Percentiles rank a stretch among this genome's conserved stretches.
phyloP scores from a whole-genome alignment of 2,888 invertebrate species.

The Leptinotarsa tumamoca region DNA sequence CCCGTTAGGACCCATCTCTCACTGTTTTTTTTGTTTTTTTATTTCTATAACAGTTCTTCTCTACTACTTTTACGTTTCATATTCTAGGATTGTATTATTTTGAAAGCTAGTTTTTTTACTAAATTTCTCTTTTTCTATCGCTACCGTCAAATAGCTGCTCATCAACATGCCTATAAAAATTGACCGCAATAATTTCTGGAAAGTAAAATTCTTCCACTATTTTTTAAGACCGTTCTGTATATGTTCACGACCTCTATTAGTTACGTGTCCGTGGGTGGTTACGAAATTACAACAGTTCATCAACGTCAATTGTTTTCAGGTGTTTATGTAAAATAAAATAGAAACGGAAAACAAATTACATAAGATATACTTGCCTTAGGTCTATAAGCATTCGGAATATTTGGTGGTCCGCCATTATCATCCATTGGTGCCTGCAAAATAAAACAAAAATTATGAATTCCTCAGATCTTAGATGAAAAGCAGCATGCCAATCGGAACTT shows the following conservation, averaged over 20 bases:
- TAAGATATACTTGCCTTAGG: conserved; percentile 52
- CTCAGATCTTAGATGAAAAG: too few species aligned
- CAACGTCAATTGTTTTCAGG: conserved; percentile 15
- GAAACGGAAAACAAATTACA: conserved; percentile 7
- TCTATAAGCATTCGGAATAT: conserved; percentile 52
- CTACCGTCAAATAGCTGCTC: too few species aligned
- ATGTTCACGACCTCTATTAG: not conserved
- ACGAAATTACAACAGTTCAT: conserved; percentile 7
- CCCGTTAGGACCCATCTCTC: too few species aligned
- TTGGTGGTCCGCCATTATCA: conserved; percentile 60
- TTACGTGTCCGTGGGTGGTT: not conserved
- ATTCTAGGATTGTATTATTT: too few species aligned
- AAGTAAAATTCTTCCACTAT: not conserved
- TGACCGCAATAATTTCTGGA: not conserved
- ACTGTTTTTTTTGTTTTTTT: too few species aligned
- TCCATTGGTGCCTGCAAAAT: conserved; percentile 59
- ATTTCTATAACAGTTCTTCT: too few species aligned
- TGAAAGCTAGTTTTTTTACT: too few species aligned
- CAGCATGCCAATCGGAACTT: too few species aligned
- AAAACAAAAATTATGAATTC: not conserved
- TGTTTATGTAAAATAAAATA: not conserved
- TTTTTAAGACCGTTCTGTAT: not conserved
- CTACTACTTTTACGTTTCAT: too few species aligned
- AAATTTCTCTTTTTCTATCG: too few species aligned
- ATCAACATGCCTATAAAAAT: too few species aligned